Evolutionary conservation across 1,140 invertebrate genomes (phyloP), one percentile per base, ranked within the genome.

Genomic region (Heliothis virescens): DNA sequence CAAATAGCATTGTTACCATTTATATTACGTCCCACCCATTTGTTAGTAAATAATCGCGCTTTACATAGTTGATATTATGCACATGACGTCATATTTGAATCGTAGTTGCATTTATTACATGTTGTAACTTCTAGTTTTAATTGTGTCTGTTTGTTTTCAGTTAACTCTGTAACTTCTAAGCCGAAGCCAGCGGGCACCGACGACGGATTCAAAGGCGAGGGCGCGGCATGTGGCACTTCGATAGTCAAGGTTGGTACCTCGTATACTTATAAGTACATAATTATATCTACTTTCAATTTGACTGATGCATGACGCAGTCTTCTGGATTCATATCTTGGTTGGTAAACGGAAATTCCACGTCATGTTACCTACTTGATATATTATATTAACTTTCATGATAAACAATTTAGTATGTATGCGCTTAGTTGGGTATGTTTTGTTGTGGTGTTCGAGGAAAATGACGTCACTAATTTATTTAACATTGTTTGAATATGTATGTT

Each of bases 181-280:
- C 95, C 94, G 69, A 97, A 97, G 90, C 95, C 96, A 7, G 95
- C 95, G 26, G 96, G 96, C 0, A 95, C 95, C 0, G 96, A 97
- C 84, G 96, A 97, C 92, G 96, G 96, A 69, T 96, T 97, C 91
- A 96, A 97, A 89, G 96, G 96, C 77, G 96, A 96, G 83, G 95
- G 96, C 48, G 96, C 96, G 52, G 96, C 96, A 41, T 97, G 97
- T 81, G 97, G 97, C 69, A 96, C 95, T 79, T 97, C 97, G 1
- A 96, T 97, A 47, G 96, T 97, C 79, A 95, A 96, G 86, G 93
- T 94, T 18, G 88, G 90, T 88, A 18, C 55, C 7, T 53, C 11
- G 11, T 41, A 7, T 41, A 41, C 34, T 41, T 41, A 34, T 34
- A 5, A 34, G 21, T 26, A 26, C 2, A 26, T 26, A 26, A 26